Base-by-base conservation (phyloP, 2,797 vertebrate species). In the Chromobotia macracanthus region DNA sequence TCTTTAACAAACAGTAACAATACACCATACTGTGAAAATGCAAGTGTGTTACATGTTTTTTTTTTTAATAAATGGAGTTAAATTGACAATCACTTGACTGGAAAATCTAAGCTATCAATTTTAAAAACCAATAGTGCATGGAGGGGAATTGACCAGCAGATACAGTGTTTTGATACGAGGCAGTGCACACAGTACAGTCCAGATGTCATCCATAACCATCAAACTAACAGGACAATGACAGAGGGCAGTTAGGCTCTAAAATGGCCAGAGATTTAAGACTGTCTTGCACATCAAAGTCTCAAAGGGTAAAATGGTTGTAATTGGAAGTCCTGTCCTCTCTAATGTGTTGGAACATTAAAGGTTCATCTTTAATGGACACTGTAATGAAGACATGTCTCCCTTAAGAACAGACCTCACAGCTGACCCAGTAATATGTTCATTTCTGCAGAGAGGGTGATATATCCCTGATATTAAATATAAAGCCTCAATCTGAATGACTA, bases 331-430 rank as follows among this genome's bases (percentile, higher is more conserved):
- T 65, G 83, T 63, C 46, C 84, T 60, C 77, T 77, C 46, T 79
- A 85, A 81, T 79, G 81, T 46, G 78, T 72, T 79, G 68, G 69
- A 72, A 56, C 82, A 84, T 88, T 87, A 86, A 86, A 81, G 80
- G 75, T 78, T 82, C 83, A 78, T 88, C 76, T 80, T 82, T 83
- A 79, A 79, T 46, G 56, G 87, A 90, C 85, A 87, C 72, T 83
- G 88, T 86, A 85, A 86, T 81, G 74, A 77, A 82, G 61, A 83
- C 70, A 71, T 23, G 76, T 83, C 72, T 79, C 69, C 68, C 72
- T 16, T 72, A 63, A 75, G 81, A 69, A 70, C 18, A 16, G 55
- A 46, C 58, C 35, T 56, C 75, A 82, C 81, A 75, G 81, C 56
- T 50, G 25, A 79, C 80, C 83, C 56, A 51, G 81, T 86, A 83